Conservation (phyloP, 92 coral and sea anemone genomes). For the Isaurus tuberculatus region DNA sequence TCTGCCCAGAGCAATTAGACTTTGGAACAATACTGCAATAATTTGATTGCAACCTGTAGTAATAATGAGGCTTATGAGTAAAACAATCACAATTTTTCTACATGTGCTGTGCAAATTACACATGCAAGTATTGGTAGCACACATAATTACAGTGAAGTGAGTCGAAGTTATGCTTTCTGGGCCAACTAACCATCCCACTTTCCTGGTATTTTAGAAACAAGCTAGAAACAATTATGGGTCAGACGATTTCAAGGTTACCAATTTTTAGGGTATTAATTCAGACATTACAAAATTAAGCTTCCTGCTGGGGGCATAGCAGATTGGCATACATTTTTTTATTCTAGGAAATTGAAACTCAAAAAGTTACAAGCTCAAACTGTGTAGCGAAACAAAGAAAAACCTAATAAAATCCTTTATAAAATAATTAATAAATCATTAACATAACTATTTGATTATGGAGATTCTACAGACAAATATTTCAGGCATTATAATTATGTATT, state of each 20-base stretch:
- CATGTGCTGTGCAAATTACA: neutral
- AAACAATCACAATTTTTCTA: neutral
- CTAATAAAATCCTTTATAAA: neutral
- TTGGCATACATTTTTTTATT: neutral
- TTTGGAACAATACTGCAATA: neutral
- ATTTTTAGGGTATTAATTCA: neutral
- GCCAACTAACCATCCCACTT: neutral
- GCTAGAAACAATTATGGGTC: neutral
- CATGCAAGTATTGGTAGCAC: neutral
- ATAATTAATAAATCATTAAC: too few species aligned
- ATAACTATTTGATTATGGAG: too few species aligned
- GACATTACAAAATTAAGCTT: neutral
- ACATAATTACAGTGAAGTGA: neutral
- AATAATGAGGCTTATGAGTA: neutral
- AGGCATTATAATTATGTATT: too few species aligned
- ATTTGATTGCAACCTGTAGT: constrained; percentile 6
- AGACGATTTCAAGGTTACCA: neutral
- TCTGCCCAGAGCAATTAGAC: constrained; percentile 7
- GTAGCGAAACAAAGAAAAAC: neutral
- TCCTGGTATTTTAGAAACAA: neutral
- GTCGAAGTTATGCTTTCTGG: neutral
- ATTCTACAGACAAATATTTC: too few species aligned
- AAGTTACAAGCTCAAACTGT: constrained; percentile 1
- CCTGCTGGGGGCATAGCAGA: constrained; percentile 4
- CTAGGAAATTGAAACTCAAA: neutral